Evolutionary conservation across 2,113 vertebrate genomes (phyloP).

Genomic region (Sus scrofa): DNA sequence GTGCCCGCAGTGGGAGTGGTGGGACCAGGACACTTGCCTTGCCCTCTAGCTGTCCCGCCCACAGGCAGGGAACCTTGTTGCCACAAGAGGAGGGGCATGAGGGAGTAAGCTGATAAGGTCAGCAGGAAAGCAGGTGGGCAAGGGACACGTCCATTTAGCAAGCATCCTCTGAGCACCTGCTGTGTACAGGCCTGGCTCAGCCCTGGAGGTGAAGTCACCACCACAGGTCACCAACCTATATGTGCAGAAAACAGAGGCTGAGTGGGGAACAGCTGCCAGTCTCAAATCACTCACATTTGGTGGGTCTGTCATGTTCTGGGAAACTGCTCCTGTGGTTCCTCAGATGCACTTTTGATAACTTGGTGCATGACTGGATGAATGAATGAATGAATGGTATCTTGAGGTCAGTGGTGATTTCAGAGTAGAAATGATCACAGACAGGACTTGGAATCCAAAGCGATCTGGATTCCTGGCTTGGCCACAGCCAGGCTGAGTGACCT

Average conservation of each 20-base stretch:
- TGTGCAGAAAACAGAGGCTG: neutral
- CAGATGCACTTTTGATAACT: neutral
- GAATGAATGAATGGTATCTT: neutral
- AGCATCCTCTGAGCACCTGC: neutral
- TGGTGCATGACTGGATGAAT: neutral
- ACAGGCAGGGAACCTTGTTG: neutral
- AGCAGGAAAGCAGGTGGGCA: accelerated
- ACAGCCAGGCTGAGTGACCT: neutral
- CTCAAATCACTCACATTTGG: neutral
- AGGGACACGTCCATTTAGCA: neutral
- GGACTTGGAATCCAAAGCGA: neutral
- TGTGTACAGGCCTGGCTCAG: accelerated
- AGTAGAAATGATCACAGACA: neutral
- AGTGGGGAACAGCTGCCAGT: neutral
- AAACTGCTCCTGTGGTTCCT: neutral
- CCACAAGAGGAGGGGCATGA: neutral
- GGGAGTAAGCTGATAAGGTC: neutral
- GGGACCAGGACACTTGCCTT: neutral
- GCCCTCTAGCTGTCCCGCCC: neutral
- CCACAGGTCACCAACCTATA: neutral
- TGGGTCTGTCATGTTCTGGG: neutral
- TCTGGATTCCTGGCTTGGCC: neutral
- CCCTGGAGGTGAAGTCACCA: accelerated
- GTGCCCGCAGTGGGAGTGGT: neutral
- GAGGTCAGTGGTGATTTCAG: neutral